These are phyloP conservation scores for Heptranchias perlo DNA, from an alignment of 2,113 vertebrate species.

Conservation along the genomic window DNA sequence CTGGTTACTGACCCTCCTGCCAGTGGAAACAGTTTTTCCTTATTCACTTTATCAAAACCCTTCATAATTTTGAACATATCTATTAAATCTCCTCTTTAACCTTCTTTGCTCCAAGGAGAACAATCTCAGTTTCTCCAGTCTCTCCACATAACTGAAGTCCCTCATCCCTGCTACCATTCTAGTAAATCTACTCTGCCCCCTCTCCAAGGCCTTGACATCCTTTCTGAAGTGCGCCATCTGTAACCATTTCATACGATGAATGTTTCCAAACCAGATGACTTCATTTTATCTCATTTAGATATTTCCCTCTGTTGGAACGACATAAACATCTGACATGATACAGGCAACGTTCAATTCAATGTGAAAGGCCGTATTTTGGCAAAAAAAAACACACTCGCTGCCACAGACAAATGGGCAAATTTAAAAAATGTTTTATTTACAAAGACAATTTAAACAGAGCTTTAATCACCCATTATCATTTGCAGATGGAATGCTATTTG, in stretches of 20 bases:
- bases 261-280: background rate
- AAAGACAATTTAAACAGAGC: background rate
- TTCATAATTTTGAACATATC: no score
- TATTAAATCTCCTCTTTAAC: no score
- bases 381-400: background rate
- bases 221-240: background rate
- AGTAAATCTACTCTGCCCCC: no score
- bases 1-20: no score
- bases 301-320: background rate
- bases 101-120: no score
- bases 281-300: background rate
- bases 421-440: background rate
- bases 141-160: no score
- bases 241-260: background rate
- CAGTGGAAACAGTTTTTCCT: no score
- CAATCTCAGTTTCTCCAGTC: no score
- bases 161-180: no score
- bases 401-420: background rate
- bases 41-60: no score
- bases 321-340: background rate
- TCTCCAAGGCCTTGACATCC: no score
- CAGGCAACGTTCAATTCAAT: background rate
- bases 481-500: slow-evolving; percentile 5
- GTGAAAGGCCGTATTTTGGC: background rate
- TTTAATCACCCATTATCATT: background rate